Evolutionary conservation across 2,888 invertebrate species (phyloP).

Genomic region (Cheilosia vulpina): DNA sequence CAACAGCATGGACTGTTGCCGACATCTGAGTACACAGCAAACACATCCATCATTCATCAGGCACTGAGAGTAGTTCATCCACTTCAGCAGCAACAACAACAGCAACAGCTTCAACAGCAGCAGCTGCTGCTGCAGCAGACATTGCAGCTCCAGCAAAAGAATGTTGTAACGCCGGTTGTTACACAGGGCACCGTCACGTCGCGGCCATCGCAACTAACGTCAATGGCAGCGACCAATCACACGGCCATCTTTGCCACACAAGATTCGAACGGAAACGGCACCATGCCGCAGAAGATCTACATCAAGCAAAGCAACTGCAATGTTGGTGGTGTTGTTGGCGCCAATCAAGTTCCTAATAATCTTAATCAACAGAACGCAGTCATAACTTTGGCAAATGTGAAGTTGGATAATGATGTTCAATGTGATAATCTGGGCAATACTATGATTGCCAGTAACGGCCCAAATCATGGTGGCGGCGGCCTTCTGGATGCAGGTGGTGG

Average conservation of each 20-base stretch:
- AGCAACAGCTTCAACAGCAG: slow-evolving; percentile 78
- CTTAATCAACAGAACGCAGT: slow-evolving; percentile 80
- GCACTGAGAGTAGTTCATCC: slow-evolving; percentile 71
- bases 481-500: slow-evolving; percentile 60
- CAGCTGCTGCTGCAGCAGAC: slow-evolving; percentile 78
- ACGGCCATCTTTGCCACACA: slow-evolving; percentile 77
- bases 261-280: slow-evolving; percentile 75
- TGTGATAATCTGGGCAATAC: slow-evolving; percentile 67
- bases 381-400: slow-evolving; percentile 81
- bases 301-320: slow-evolving; percentile 79
- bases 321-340: slow-evolving; percentile 72
- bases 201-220: slow-evolving; percentile 78
- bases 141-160: slow-evolving; percentile 80
- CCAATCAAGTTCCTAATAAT: slow-evolving; percentile 78
- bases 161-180: slow-evolving; percentile 78
- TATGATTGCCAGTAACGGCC: slow-evolving; percentile 67
- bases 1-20: slow-evolving; percentile 66
- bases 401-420: slow-evolving; percentile 79
- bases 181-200: slow-evolving; percentile 77
- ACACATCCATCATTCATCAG: slow-evolving; percentile 44
- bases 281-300: slow-evolving; percentile 79
- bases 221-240: slow-evolving; percentile 80
- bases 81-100: slow-evolving; percentile 76
- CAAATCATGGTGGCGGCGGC: slow-evolving; percentile 51
- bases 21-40: slow-evolving; percentile 53